phyloP scores from a whole-genome alignment of 1,140 invertebrate genomes.

The Charaxes varanes region DNA sequence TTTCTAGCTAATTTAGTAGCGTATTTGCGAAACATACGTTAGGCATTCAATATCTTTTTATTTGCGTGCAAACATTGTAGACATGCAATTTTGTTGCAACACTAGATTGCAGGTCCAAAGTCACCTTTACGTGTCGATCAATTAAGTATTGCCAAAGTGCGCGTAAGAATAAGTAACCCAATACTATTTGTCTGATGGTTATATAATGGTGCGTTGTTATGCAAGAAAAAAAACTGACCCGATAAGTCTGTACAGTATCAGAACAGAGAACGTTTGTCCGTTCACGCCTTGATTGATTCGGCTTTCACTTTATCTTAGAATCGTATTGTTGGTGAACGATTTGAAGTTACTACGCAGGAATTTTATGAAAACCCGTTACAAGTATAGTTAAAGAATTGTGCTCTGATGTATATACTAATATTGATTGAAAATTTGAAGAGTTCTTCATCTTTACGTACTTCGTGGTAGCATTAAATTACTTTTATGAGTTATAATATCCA shows the following conservation, averaged over 20 bases:
- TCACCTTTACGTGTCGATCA: slow-evolving; percentile 18
- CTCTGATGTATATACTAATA: too few relatives aligned
- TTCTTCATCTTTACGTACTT: too few relatives aligned
- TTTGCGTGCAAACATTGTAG: slow-evolving; percentile 13
- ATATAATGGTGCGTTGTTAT: slow-evolving; percentile 34
- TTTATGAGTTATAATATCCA: too few relatives aligned
- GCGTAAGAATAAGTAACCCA: slow-evolving; percentile 28
- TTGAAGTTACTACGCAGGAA: too few relatives aligned
- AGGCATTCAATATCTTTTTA: slow-evolving; percentile 11
- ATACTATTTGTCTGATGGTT: slow-evolving; percentile 29
- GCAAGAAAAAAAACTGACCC: slow-evolving; percentile 33
- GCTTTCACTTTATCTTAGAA: slow-evolving; percentile 23
- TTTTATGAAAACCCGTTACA: too few relatives aligned
- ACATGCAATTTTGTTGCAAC: slow-evolving; percentile 21
- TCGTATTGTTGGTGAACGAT: slow-evolving; percentile 2
- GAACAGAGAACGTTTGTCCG: slow-evolving; percentile 24
- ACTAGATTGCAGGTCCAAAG: slow-evolving; percentile 7
- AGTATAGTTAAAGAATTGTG: too few relatives aligned
- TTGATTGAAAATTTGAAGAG: too few relatives aligned
- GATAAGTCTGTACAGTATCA: slow-evolving; percentile 27
- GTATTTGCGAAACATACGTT: slow-evolving; percentile 12
- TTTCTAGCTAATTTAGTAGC: slow-evolving; percentile 8
- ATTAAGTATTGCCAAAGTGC: slow-evolving; percentile 30
- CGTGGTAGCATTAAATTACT: too few relatives aligned
- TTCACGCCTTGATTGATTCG: slow-evolving; percentile 28